Conservation (phyloP, 2,888 invertebrate species). For the Lamproptera curius region DNA sequence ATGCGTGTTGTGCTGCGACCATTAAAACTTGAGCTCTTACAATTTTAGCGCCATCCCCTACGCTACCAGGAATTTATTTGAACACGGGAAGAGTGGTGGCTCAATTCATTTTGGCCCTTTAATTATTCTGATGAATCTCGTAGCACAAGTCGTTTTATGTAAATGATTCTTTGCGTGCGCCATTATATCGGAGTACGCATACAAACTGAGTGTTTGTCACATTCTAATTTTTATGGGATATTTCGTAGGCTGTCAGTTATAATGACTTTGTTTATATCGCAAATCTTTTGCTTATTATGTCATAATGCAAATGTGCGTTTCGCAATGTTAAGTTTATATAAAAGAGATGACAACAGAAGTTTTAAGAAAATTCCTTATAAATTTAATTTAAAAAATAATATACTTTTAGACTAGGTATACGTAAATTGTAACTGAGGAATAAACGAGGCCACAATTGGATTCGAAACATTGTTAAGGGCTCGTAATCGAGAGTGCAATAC, state of each 20-base stretch:
- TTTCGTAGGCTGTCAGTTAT: conserved; percentile 23
- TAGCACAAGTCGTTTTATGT: conserved; percentile 33
- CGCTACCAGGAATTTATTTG: conserved; percentile 12
- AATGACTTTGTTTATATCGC: conserved; percentile 9
- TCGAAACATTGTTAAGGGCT: conserved; percentile 44
- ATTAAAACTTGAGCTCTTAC: conserved; percentile 30
- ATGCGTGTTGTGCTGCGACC: conserved; percentile 37
- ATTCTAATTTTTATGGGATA: conserved; percentile 23
- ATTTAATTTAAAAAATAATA: too few species aligned
- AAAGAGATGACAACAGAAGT: too few species aligned
- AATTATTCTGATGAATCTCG: conserved; percentile 39
- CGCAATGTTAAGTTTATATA: too few species aligned
- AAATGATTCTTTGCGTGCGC: conserved; percentile 35
- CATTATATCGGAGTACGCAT: conserved; percentile 24
- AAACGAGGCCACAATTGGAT: conserved; percentile 40
- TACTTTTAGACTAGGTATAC: too few species aligned
- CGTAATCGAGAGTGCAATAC: conserved; percentile 40
- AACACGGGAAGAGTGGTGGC: conserved; percentile 12
- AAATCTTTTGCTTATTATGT: not conserved
- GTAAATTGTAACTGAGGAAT: conserved; percentile 6
- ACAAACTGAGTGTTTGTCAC: conserved; percentile 23
- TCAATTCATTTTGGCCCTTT: conserved; percentile 29
- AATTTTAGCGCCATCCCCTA: conserved; percentile 11
- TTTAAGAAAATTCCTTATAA: too few species aligned
- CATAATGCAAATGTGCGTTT: not conserved